Evolutionary conservation across 1,140 invertebrate genomes (phyloP).

Genomic region (Chymomyza costata): DNA sequence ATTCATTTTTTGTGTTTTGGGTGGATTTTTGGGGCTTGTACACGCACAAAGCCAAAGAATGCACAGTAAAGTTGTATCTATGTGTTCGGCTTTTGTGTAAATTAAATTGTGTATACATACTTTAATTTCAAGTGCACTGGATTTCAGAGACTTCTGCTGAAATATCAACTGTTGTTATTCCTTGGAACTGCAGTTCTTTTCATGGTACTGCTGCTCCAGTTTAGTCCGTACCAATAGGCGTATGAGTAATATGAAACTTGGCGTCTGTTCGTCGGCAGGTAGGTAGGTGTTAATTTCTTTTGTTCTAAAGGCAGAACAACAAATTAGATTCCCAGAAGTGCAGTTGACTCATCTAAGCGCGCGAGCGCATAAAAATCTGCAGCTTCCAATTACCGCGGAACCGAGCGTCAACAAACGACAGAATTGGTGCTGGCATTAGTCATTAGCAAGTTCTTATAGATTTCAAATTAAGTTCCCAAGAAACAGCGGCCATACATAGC

Average conservation of each 20-base stretch:
- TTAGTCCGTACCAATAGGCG: slow-evolving; percentile 31
- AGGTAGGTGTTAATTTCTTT: slow-evolving; percentile 40
- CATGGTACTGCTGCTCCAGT: too few species aligned
- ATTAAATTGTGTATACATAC: slow-evolving; percentile 12
- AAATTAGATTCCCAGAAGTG: slow-evolving; percentile 11
- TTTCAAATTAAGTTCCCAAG: too few species aligned
- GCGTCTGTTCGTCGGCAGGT: neutral
- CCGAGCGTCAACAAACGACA: too few species aligned
- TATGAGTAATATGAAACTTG: slow-evolving; percentile 58
- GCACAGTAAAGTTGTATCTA: too few species aligned
- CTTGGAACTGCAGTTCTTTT: too few species aligned
- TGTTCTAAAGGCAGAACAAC: neutral
- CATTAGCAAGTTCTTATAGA: slow-evolving; percentile 13
- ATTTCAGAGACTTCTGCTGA: too few species aligned
- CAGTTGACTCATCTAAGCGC: slow-evolving; percentile 23
- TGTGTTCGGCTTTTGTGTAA: neutral
- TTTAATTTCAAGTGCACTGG: too few species aligned
- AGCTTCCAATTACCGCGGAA: slow-evolving; percentile 57
- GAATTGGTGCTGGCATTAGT: slow-evolving; percentile 36
- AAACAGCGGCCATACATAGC: too few species aligned
- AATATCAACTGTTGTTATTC: too few species aligned
- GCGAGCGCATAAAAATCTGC: slow-evolving; percentile 48
- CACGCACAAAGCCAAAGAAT: neutral
- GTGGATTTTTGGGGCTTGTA: neutral
- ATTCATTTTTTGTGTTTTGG: slow-evolving; percentile 6